Evolutionary conservation across 1,140 invertebrate genomes (phyloP), one percentile per base, ranked within the genome.

Genomic region (Nymphalis io): DNA sequence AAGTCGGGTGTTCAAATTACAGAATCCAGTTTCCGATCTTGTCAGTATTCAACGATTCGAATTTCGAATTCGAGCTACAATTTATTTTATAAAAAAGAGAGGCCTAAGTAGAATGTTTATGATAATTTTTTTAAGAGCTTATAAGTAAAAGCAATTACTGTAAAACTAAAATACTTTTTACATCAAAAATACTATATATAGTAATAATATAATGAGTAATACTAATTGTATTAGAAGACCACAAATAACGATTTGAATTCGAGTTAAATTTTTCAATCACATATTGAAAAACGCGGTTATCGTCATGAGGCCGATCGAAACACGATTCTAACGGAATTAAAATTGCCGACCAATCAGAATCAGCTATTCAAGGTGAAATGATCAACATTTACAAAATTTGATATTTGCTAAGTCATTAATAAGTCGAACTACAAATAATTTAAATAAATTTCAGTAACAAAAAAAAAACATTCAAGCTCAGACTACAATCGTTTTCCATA

Each of bases 111-210:
- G 6, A 33, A 5, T 8, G 27, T 33, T 8, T 8, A 4, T 33
- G 27, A 33, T 33, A 33, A 33, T 1, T 33, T n/a, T n/a, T n/a
- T 33, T 33, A 33, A 33, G 21, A 23, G 46, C 16, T 51, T 27
- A 21, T 53, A 53, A 53, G 18, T 55, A 23, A 12, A 51, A 55
- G 51, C 51, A 12, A 11, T 51, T 16, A 51, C n/a, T 8, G 0
- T 51, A 51, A 11, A 10, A 13, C 20, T 55, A 55, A 27, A 55
- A 55, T 55, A 55, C 13, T 27, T 21, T 55, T 55, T 55, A 55
- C 51, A 55, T 55, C 51, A 27, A 55, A 53, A 55, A 55, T 21
- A 27, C 51, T 55, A 55, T 21, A 55, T 16, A 33, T 33, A 33
- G 6, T 33, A 33, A 33, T 33, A 33, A n/a, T n/a, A n/a, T n/a